Base-by-base conservation (phyloP, 2,888 invertebrate genomes). In the Nomada hirtipes region DNA sequence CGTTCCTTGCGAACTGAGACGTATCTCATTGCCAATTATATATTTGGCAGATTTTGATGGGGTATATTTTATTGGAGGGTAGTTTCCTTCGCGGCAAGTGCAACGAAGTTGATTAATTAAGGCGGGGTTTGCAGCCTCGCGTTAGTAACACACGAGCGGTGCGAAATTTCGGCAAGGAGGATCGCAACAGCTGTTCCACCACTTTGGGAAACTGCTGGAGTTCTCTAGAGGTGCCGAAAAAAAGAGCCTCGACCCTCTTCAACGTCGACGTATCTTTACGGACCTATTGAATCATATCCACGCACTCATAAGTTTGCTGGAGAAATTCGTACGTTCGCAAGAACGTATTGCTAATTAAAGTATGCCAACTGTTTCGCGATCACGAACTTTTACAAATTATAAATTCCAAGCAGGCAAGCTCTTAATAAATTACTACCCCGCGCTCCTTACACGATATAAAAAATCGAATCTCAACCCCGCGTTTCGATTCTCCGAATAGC, bases 201-300 rank as follows among this genome's bases (percentile, higher is more conserved):
- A 73, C 63, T 64, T 9, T 18, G n/a, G 61, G 76, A 80, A 47
- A 50, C 61, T 50, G 76, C 69, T 15, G 67, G 75, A 52, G 63
- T 57, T 59, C 75, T 78, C 77, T 65, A 64, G 80, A 79, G 84
- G 79, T 73, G 80, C 55, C 69, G 79, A 73, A 83, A 83, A 36
- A 87, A 90, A 86, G 88, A 84, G 86, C 86, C 88, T 84, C 91
- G 90, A 91, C 91, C 92, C 92, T 91, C 79, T 89, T 91, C 91
- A 91, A 89, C 82, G 87, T 84, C 86, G 88, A 60, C 88, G 82
- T 75, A 82, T 86, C 88, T 91, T 91, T 91, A 88, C 88, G 88
- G 36, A 91, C 89, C 91, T 92, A 92, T 92, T 92, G 92, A 92
- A 92, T 92, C 91, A 91, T 91, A 89, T 88, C 88, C 82, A 78